Base-by-base conservation (phyloP, 2,113 vertebrate species). In the Tautogolabrus adspersus region DNA sequence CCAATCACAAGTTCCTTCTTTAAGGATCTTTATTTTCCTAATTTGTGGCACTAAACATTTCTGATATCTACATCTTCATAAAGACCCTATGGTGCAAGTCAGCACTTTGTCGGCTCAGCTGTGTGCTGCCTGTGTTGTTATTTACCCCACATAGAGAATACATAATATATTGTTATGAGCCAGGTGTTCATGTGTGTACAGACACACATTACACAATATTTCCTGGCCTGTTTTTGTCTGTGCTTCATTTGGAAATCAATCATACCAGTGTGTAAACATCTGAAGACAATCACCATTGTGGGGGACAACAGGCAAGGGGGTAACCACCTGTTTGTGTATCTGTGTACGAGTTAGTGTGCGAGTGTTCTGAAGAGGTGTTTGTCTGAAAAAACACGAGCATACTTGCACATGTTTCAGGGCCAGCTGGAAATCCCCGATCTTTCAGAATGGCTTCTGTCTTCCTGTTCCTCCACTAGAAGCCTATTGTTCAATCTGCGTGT, bases 231-330 rank as follows among this genome's bases (percentile, higher is more conserved):
- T 88, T 92, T 91, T 88, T 84, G 87, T 92, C 56, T n/a, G 71
- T 0, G 44, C 73, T 72, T 82, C 66, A 56, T 85, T 88, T 89
- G 81, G 86, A 90, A 82, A 79, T 83, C 72, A 77, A 9, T 72
- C 61, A 72, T 86, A 77, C 77, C 62, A 77, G 74, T 30, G 75
- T 86, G 81, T 89, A 93, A 92, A 92, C 87, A 91, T 26, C 55
- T 63, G 47, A 62, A 81, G 81, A 95, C 94, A 95, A 95, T 95
- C 64, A 91, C 92, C 86, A 95, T 95, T 94, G 94, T 95, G 78
- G 66, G 46, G 58, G 70, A 79, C 51, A 81, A 68, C 63, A 81
- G 54, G 63, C 42, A 23, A 69, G 66, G 73, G 40, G 63, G 47
- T 63, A 63, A 47, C 52, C 93, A 93, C 90, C 92, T 94, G 93